These are phyloP conservation scores for Anomalospiza imberbis DNA, from an alignment of 2,797 vertebrate species.

Conservation along the genomic window DNA sequence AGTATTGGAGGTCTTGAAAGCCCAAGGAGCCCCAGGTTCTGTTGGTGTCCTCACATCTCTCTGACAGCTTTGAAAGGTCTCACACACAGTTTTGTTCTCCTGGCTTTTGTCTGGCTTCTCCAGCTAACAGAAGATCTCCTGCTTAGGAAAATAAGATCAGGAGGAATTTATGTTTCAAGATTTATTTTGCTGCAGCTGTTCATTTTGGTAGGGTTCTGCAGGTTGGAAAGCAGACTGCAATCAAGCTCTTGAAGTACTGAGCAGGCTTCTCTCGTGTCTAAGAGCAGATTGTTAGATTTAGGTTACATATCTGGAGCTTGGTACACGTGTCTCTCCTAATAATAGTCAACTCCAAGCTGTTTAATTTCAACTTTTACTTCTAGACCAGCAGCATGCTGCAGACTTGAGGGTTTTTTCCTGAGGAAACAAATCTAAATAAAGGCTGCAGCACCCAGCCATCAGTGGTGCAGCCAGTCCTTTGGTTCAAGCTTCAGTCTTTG, in stretches of 20 bases:
- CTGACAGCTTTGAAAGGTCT: not conserved
- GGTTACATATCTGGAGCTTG: not conserved
- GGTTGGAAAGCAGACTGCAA: not conserved
- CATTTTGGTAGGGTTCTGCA: not conserved
- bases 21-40: not conserved
- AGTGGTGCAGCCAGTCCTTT: not conserved
- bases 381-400: not conserved
- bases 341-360: not conserved
- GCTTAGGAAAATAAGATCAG: not conserved
- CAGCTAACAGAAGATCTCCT: not conserved
- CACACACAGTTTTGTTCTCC: not conserved
- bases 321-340: not conserved
- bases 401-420: not conserved
- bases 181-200: not conserved
- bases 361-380: not conserved
- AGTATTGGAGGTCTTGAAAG: not conserved
- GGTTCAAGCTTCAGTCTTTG: not conserved
- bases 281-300: not conserved
- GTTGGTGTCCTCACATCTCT: not conserved
- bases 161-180: not conserved
- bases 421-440: not conserved
- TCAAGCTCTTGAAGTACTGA: not conserved
- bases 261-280: not conserved
- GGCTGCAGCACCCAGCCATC: not conserved
- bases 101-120: not conserved